These are phyloP conservation scores for Tanaodytes sp. DNA, from an alignment of 2,888 invertebrate genomes.

Conservation along the genomic window DNA sequence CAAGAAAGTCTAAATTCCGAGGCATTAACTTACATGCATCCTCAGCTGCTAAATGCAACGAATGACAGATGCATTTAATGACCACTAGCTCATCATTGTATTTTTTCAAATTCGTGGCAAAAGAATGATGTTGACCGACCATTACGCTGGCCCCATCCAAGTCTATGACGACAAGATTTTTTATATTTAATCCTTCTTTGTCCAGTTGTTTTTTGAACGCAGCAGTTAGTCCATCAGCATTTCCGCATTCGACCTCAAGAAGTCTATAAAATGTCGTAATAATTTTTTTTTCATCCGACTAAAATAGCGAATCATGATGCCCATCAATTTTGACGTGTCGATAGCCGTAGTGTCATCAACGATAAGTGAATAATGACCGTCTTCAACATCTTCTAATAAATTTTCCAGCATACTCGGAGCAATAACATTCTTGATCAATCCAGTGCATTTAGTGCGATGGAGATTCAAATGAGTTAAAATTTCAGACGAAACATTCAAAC, in stretches of 20 bases:
- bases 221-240: background rate
- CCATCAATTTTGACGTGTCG: constrained; percentile 40
- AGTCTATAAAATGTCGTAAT: constrained; percentile 51
- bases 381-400: constrained; percentile 59
- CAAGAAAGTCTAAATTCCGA: constrained; percentile 19
- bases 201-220: constrained; percentile 43
- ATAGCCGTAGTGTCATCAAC: constrained; percentile 60
- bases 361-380: constrained; percentile 59
- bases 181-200: constrained; percentile 45
- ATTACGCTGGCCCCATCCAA: constrained; percentile 48
- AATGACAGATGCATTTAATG: constrained; percentile 16
- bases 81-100: constrained; percentile 11
- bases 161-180: constrained; percentile 52
- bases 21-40: constrained; percentile 17
- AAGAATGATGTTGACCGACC: constrained; percentile 54
- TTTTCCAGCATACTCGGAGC: constrained; percentile 59
- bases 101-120: constrained; percentile 20
- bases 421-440: constrained; percentile 56
- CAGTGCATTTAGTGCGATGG: constrained; percentile 25
- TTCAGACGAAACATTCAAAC: constrained; percentile 49
- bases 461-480: constrained; percentile 56
- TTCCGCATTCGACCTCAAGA: constrained; percentile 16
- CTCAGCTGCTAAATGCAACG: constrained; percentile 11
- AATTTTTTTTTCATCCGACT: constrained; percentile 20
- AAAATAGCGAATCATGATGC: constrained; percentile 52